A percentile compares a stretch with the other conserved stretches of the same genome.
Evolutionary conservation across 2,888 invertebrate genomes (phyloP).

Genomic region (Phania funesta): DNA sequence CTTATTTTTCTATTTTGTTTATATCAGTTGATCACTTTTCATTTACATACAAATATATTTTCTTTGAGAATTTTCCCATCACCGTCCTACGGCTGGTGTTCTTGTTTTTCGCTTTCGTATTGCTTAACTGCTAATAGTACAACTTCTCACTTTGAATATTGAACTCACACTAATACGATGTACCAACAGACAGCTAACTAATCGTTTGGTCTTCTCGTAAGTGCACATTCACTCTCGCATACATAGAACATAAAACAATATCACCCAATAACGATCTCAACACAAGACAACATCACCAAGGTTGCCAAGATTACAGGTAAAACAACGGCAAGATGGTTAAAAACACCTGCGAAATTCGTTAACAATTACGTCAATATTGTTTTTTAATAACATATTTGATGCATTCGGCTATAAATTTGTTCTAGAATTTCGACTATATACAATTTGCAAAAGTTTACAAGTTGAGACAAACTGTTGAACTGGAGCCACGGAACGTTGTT

Average conservation of each 20-base stretch:
- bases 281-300: conserved; percentile 19
- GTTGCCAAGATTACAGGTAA: no score
- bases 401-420: no score
- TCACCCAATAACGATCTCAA: conserved; percentile 41
- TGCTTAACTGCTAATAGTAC: conserved; percentile 41
- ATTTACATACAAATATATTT: conserved; percentile 22
- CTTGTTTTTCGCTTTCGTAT: conserved; percentile 13
- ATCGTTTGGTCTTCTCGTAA: conserved; percentile 64
- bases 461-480: no score
- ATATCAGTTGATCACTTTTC: conserved; percentile 47
- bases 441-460: no score
- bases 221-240: conserved; percentile 41
- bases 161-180: conserved; percentile 68
- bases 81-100: conserved; percentile 34
- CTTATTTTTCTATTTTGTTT: conserved; percentile 44
- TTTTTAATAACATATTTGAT: no score
- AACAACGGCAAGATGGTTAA: no score
- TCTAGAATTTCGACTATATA: no score
- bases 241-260: conserved; percentile 23
- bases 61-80: conserved; percentile 27
- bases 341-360: no score
- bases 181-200: conserved; percentile 53
- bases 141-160: conserved; percentile 68
- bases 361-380: no score
- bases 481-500: no score